These are phyloP conservation scores for Neoaliturus tenellus DNA, from an alignment of 2,888 invertebrate species.

Conservation along the genomic window DNA sequence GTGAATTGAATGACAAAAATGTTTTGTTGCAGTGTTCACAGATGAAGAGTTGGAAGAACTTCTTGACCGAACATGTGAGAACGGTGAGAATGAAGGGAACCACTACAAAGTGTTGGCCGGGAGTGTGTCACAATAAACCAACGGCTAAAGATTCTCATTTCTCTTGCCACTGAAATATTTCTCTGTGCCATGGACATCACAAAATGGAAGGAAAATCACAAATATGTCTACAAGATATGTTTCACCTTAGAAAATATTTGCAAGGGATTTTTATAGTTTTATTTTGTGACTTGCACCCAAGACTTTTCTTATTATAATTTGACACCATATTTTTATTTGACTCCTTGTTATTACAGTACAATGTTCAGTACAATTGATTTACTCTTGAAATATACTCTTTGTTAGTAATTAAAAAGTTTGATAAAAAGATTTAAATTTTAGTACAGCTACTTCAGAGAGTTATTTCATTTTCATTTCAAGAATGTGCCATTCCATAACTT, in stretches of 20 bases:
- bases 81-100: background rate
- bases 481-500: too few relatives aligned
- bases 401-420: too few relatives aligned
- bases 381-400: too few relatives aligned
- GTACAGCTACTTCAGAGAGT: too few relatives aligned
- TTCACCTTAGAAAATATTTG: background rate
- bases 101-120: conserved; percentile 13
- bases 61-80: conserved; percentile 72
- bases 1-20: background rate
- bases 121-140: background rate
- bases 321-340: too few relatives aligned
- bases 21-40: conserved; percentile 70
- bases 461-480: background rate
- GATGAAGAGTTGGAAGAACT: conserved; percentile 73
- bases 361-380: too few relatives aligned
- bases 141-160: too few relatives aligned
- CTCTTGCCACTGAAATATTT: too few relatives aligned
- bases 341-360: background rate
- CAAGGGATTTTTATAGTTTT: background rate
- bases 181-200: too few relatives aligned
- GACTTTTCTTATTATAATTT: too few relatives aligned
- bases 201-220: too few relatives aligned
- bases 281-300: background rate
- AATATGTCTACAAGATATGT: background rate
- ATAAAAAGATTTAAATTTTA: too few relatives aligned